Evolutionary conservation across 1,140 invertebrate species (phyloP), one percentile per base, ranked within the genome.

Genomic region (Eueides isabella): DNA sequence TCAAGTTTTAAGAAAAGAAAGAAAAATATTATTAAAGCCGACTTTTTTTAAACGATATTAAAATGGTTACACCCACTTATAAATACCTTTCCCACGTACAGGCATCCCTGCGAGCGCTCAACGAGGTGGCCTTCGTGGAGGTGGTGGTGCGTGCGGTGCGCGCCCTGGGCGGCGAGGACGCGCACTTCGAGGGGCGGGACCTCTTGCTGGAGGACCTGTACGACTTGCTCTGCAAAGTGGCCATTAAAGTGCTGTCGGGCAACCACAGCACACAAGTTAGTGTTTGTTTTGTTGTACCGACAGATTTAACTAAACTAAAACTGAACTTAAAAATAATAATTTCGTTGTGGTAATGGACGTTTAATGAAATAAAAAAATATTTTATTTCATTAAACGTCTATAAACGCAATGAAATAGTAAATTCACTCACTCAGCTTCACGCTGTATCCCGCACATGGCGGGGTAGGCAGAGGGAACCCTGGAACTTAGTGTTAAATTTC

Each of bases 41-140:
- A n/a, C n/a, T n/a, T n/a, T n/a, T n/a, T n/a, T n/a, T n/a, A n/a
- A n/a, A n/a, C n/a, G n/a, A n/a, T n/a, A n/a, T n/a, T n/a, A n/a
- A n/a, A n/a, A n/a, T n/a, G n/a, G n/a, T n/a, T n/a, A n/a, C n/a
- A n/a, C n/a, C n/a, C n/a, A n/a, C n/a, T n/a, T n/a, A n/a, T n/a
- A n/a, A n/a, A n/a, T n/a, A n/a, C n/a, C n/a, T 5, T 29, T 29
- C 6, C 14, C 7, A 23, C 12, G 2, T 62, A 31, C 62, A 93
- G 92, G 78, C 89, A 79, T 78, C 93, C 74, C 73, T 89, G 23
- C 94, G 94, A 64, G 78, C 87, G 2, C 48, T 94, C 9, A 80
- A 86, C 35, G 94, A 95, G 35, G 90, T 94, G 31, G 78, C 85
- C 3, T 61, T 92, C n/a, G 76, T 76, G 35, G 92, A 93, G 71